A percentile compares a stretch with the other conserved stretches of the same genome.
Conservation (phyloP, 2,797 vertebrate genomes). For the Sciurus vulgaris region DNA sequence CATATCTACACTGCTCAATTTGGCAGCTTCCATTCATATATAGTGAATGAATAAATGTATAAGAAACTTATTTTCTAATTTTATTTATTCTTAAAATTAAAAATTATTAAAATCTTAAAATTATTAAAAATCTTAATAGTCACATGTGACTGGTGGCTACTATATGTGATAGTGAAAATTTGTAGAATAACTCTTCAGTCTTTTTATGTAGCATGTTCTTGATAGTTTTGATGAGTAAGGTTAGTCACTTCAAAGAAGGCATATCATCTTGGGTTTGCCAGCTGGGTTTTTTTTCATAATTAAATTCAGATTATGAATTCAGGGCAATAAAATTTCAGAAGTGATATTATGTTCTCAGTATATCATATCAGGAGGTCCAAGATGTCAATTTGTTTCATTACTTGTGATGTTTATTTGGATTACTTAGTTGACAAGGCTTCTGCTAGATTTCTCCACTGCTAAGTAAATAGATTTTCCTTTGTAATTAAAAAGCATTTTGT, state of each 20-base stretch:
- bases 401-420: neutral
- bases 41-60: neutral
- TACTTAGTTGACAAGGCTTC: neutral
- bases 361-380: neutral
- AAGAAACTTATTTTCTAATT: neutral
- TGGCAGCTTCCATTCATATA: neutral
- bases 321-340: neutral
- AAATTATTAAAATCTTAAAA: too few species aligned
- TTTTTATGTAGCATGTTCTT: neutral
- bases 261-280: neutral
- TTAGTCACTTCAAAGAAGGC: neutral
- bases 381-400: constrained; percentile 8
- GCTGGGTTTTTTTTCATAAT: neutral
- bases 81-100: neutral
- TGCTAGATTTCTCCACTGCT: neutral
- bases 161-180: neutral
- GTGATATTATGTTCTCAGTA: neutral
- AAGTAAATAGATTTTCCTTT: neutral
- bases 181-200: neutral
- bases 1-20: neutral
- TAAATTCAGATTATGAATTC: neutral
- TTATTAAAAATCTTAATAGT: neutral
- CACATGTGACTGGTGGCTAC: neutral
- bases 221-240: neutral
- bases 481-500: constrained; percentile 12